These are phyloP conservation scores for Epinephelus cyanopodus DNA, from an alignment of 2,113 vertebrate genomes.

Conservation along the genomic window DNA sequence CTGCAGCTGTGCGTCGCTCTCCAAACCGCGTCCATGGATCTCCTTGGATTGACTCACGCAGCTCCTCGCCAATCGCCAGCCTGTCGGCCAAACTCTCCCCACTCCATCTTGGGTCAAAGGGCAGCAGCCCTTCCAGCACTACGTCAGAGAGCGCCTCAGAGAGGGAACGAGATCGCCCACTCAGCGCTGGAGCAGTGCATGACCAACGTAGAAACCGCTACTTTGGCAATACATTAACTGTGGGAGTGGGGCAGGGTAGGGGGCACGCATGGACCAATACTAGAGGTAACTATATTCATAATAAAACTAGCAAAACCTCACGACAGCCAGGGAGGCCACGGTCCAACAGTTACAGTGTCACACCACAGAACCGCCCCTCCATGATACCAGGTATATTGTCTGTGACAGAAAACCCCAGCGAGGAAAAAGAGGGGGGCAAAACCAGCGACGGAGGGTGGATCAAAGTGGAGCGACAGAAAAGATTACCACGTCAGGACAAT, in stretches of 20 bases:
- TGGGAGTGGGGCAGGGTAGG: slow-evolving; percentile 56
- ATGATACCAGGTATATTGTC: slow-evolving; percentile 91
- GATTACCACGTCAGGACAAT: slow-evolving; percentile 85
- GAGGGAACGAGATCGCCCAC: slow-evolving; percentile 86
- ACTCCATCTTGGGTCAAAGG: slow-evolving; percentile 92
- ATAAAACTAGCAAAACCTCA: slow-evolving; percentile 67
- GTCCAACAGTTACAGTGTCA: slow-evolving; percentile 65
- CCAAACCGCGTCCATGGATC: slow-evolving; percentile 80
- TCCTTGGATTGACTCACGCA: slow-evolving; percentile 87
- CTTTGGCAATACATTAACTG: slow-evolving; percentile 74
- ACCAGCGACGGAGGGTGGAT: slow-evolving; percentile 92
- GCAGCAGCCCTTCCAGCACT: slow-evolving; percentile 93
- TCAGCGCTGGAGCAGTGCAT: slow-evolving; percentile 66
- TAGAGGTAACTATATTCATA: slow-evolving; percentile 57
- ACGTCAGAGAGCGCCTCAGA: slow-evolving; percentile 90
- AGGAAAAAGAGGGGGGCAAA: slow-evolving; percentile 84
- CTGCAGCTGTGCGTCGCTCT: slow-evolving; percentile 89
- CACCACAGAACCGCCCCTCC: slow-evolving; percentile 59
- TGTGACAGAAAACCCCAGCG: slow-evolving; percentile 65
- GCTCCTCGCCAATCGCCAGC: slow-evolving; percentile 89
- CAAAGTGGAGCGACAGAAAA: slow-evolving; percentile 91
- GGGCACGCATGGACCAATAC: slow-evolving; percentile 44
- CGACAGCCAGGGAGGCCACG: slow-evolving; percentile 81
- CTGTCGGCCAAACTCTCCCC: slow-evolving; percentile 88
- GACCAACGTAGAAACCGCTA: slow-evolving; percentile 73